Percentiles rank a stretch among this genome's conserved stretches.
Evolutionary conservation across 2,797 vertebrate species (phyloP).

Genomic region (Oceanodroma leucorhoa): DNA sequence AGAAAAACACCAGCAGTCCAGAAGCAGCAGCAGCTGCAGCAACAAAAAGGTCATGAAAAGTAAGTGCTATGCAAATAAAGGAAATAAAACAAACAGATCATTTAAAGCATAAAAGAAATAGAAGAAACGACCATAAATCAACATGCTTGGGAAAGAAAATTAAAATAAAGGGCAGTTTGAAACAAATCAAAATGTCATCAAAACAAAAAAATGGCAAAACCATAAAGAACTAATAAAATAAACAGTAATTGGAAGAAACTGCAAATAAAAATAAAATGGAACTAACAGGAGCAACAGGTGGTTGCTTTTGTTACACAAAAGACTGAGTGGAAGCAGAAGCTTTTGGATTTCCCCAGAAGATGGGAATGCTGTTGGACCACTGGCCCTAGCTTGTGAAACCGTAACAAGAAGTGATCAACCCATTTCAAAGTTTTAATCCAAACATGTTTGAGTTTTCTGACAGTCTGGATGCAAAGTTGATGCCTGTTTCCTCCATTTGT

Average conservation of each 20-base stretch:
- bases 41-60: slow-evolving; percentile 63
- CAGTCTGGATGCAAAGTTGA: background rate
- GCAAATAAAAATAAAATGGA: slow-evolving; percentile 14
- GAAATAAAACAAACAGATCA: slow-evolving; percentile 51
- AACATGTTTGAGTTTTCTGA: background rate
- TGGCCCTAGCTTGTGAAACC: background rate
- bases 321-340: background rate
- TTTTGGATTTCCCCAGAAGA: background rate
- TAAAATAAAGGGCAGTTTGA: slow-evolving; percentile 20
- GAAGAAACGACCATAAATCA: slow-evolving; percentile 16
- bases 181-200: slow-evolving; percentile 38
- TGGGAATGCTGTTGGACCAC: background rate
- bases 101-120: slow-evolving; percentile 41
- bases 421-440: background rate
- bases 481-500: background rate
- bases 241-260: slow-evolving; percentile 16
- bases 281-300: background rate
- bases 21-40: slow-evolving; percentile 47
- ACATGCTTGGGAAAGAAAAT: slow-evolving; percentile 20
- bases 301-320: background rate
- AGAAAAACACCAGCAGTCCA: slow-evolving; percentile 2
- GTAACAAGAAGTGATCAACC: background rate
- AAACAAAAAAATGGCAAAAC: slow-evolving; percentile 7
- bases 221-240: slow-evolving; percentile 27
- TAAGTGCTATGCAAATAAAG: slow-evolving; percentile 55